These are phyloP conservation scores for Cephus pygmeus DNA, from an alignment of 2,888 invertebrate genomes.

Conservation along the genomic window DNA sequence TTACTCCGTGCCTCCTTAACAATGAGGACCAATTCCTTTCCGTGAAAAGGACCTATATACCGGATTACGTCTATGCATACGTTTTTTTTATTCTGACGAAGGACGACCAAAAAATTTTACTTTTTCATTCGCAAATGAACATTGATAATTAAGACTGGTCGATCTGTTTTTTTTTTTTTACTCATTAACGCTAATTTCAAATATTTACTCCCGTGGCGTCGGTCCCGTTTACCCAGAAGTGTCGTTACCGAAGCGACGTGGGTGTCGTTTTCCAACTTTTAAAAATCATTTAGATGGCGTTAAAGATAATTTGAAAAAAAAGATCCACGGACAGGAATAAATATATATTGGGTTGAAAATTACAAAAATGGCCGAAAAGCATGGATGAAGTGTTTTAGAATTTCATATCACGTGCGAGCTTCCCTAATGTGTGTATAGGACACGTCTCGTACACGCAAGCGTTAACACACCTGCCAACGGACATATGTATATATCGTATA, in stretches of 20 bases:
- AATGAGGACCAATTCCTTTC: not conserved
- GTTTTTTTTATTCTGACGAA: not conserved
- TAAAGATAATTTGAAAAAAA: not conserved
- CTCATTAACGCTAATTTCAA: not conserved
- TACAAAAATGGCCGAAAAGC: not conserved
- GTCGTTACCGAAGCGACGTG: not conserved
- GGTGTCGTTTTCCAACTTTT: not conserved
- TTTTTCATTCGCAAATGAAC: not conserved
- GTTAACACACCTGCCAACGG: not conserved
- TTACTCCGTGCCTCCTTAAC: not conserved
- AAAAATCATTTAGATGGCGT: constrained; percentile 2
- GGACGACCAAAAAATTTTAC: not conserved
- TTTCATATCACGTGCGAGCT: not conserved
- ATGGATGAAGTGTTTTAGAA: not conserved
- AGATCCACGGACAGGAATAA: too few species aligned
- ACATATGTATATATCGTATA: constrained; percentile 2
- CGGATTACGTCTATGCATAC: not conserved
- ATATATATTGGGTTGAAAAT: too few species aligned
- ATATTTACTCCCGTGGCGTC: not conserved
- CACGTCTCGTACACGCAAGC: not conserved
- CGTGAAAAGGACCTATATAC: not conserved
- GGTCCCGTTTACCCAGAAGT: not conserved
- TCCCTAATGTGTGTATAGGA: not conserved
- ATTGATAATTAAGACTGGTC: not conserved
- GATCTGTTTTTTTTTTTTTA: not conserved